phyloP scores from a whole-genome alignment of 2,797 vertebrate species.

The Sebastes nivosus region DNA sequence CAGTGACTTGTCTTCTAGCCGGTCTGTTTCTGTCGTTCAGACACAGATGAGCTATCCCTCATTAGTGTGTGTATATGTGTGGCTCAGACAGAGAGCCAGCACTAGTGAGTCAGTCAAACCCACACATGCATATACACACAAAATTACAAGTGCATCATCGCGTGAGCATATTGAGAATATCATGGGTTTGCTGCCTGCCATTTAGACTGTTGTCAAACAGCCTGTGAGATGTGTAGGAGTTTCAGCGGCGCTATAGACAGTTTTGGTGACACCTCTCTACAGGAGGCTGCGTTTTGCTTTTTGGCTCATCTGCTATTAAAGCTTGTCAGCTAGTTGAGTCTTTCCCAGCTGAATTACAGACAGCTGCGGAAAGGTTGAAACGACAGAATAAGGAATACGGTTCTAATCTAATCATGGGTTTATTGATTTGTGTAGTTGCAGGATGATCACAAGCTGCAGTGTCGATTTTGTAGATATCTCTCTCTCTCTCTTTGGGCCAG shows the following conservation, averaged over 20 bases:
- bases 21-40: conserved; percentile 10
- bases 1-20: conserved; percentile 12
- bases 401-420: neutral
- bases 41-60: conserved; percentile 44
- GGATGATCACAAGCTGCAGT: neutral
- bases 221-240: conserved; percentile 51
- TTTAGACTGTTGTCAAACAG: conserved; percentile 67
- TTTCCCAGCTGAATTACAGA: conserved; percentile 31
- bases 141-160: conserved; percentile 23
- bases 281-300: conserved; percentile 38
- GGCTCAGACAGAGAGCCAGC: conserved; percentile 6
- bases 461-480: neutral
- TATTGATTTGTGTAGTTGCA: neutral
- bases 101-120: conserved; percentile 24
- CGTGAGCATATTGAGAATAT: conserved; percentile 53
- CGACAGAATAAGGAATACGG: neutral
- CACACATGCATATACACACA: neutral
- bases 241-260: conserved; percentile 40
- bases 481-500: neutral
- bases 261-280: conserved; percentile 54
- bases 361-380: conserved; percentile 4
- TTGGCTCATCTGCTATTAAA: conserved; percentile 39
- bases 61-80: conserved; percentile 30
- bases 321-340: conserved; percentile 38
- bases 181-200: conserved; percentile 28